These are phyloP conservation scores for Bombus waltoni DNA, from an alignment of 1,140 invertebrate species.

Conservation along the genomic window DNA sequence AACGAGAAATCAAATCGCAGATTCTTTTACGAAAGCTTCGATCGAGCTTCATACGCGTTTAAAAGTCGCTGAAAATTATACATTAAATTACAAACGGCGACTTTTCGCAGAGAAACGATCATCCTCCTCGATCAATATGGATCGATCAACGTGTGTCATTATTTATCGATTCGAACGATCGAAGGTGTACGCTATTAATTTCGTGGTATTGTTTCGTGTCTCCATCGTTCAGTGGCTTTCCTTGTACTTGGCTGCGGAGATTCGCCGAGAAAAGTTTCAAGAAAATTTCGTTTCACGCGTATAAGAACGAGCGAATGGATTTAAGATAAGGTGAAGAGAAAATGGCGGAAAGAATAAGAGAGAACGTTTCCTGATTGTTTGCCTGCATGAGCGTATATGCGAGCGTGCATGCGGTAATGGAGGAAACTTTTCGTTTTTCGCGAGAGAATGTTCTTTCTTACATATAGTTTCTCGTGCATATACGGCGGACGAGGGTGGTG, in stretches of 20 bases:
- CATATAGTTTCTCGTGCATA: constrained; percentile 55
- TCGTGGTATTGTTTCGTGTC: constrained; percentile 33
- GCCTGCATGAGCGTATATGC: constrained; percentile 12
- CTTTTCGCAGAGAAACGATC: neutral
- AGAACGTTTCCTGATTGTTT: constrained; percentile 41
- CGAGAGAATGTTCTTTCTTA: constrained; percentile 60
- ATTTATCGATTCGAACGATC: neutral
- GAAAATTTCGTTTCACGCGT: constrained; percentile 69
- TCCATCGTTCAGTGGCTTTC: constrained; percentile 36
- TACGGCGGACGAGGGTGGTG: constrained; percentile 65
- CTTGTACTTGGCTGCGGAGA: constrained; percentile 46
- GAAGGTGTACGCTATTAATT: constrained; percentile 17
- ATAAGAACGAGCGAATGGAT: constrained; percentile 25
- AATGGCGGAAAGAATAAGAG: constrained; percentile 1
- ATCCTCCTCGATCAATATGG: constrained; percentile 10
- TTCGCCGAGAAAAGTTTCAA: constrained; percentile 69
- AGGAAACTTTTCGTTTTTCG: constrained; percentile 37
- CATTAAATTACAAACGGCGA: neutral
- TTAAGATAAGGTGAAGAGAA: neutral
- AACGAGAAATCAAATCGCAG: neutral
- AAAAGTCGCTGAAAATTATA: neutral
- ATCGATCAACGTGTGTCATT: neutral
- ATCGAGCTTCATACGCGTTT: neutral
- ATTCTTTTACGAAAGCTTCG: neutral
- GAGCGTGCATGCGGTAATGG: constrained; percentile 26